Conservation (phyloP, 2,113 vertebrate genomes). For the Pseudorasbora parva region DNA sequence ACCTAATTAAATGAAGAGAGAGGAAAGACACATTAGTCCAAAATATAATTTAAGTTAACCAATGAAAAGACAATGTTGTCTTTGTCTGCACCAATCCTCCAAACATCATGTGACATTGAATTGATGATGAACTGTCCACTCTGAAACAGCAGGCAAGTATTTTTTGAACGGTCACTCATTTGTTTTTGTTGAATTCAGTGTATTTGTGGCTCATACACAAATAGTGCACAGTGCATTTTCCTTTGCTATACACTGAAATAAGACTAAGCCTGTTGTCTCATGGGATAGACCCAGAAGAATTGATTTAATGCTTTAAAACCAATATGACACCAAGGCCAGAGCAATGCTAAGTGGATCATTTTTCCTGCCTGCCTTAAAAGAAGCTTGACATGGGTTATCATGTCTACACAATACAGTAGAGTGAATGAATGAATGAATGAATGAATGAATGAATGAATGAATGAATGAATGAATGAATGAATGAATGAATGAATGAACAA, state of each 20-base stretch:
- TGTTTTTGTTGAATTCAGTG: conserved; percentile 64
- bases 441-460: no score
- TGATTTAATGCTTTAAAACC: conserved; percentile 55
- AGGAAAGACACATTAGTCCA: not conserved
- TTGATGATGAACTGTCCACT: conserved; percentile 62
- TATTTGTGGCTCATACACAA: conserved; percentile 63
- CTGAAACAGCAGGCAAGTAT: conserved; percentile 58
- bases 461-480: no score
- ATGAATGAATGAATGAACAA: no score
- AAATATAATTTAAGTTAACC: not conserved
- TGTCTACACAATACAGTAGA: not conserved
- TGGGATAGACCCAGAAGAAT: conserved; percentile 43
- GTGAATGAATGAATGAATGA: no score
- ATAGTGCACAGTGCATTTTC: conserved; percentile 59
- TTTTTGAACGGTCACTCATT: conserved; percentile 70
- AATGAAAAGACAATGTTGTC: conserved; percentile 50
- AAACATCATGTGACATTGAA: conserved; percentile 59
- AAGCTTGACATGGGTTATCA: not conserved
- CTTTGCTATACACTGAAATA: conserved; percentile 52
- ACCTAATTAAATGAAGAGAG: not conserved
- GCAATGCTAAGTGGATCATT: conserved; percentile 21
- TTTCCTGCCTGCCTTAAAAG: conserved; percentile 1
- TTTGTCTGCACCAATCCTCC: conserved; percentile 57
- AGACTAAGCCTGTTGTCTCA: conserved; percentile 47
- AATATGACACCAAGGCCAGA: conserved; percentile 36